phyloP scores from a whole-genome alignment of 2,797 vertebrate genomes.

The Acipenser ruthenus region DNA sequence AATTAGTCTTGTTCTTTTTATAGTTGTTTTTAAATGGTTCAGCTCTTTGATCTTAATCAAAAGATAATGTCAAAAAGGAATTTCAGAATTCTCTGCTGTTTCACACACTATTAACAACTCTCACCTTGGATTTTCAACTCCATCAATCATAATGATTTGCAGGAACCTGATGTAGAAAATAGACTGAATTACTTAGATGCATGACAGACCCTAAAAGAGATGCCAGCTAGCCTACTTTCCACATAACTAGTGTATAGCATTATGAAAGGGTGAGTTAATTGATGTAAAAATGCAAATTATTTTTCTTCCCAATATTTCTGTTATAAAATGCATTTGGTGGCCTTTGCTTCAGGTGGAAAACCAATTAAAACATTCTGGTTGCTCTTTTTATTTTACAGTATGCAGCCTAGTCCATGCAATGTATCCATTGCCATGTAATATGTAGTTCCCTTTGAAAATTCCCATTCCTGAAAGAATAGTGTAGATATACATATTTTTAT shows the following conservation, averaged over 20 bases:
- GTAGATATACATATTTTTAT: too few relatives aligned
- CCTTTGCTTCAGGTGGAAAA: slow-evolving; percentile 1
- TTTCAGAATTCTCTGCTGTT: slow-evolving; percentile 9
- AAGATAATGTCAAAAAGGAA: slow-evolving; percentile 11
- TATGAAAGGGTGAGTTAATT: slow-evolving; percentile 23
- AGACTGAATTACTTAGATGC: slow-evolving; percentile 12
- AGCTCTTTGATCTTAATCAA: neutral
- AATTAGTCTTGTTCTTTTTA: too few relatives aligned
- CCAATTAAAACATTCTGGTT: neutral
- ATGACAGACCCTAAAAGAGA: slow-evolving; percentile 11
- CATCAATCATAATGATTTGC: slow-evolving; percentile 27
- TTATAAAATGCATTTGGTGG: slow-evolving; percentile 18
- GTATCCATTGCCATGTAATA: too few relatives aligned
- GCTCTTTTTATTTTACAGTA: too few relatives aligned
- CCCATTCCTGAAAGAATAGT: too few relatives aligned
- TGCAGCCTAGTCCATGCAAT: too few relatives aligned
- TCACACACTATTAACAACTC: slow-evolving; percentile 24
- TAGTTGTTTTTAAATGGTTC: neutral
- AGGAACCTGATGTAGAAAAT: slow-evolving; percentile 21
- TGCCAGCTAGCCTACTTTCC: slow-evolving; percentile 22
- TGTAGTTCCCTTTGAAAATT: too few relatives aligned
- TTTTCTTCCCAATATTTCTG: slow-evolving; percentile 20
- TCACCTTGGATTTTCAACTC: slow-evolving; percentile 27
- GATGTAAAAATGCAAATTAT: slow-evolving; percentile 20
- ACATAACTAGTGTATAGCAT: slow-evolving; percentile 21